phyloP scores from a whole-genome alignment of 2,797 vertebrate genomes.

The Gymnocypris eckloni region DNA sequence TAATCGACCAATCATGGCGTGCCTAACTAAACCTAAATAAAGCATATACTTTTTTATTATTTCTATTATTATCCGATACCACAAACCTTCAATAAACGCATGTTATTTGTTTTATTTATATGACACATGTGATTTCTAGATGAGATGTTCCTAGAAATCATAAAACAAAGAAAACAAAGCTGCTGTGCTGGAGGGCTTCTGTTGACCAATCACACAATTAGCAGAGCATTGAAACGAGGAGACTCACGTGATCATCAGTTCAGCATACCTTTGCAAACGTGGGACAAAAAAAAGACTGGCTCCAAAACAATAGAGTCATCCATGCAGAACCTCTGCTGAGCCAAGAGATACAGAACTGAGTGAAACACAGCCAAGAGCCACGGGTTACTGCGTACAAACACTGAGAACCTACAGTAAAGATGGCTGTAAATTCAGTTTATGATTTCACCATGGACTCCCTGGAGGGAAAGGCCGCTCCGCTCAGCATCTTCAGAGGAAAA shows the following conservation, averaged over 20 bases:
- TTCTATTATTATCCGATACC: not conserved
- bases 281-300: conserved; percentile 69
- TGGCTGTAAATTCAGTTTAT: conserved; percentile 75
- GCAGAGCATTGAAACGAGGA: conserved; percentile 45
- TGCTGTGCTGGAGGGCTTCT: not conserved
- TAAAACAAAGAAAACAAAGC: not conserved
- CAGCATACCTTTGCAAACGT: conserved; percentile 59
- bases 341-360: conserved; percentile 72
- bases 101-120: not conserved
- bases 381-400: conserved; percentile 63
- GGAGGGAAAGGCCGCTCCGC: conserved; percentile 73
- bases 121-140: not conserved
- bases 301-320: conserved; percentile 75
- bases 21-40: not conserved
- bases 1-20: not conserved
- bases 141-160: not conserved
- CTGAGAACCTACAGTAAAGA: conserved; percentile 53
- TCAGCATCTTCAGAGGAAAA: conserved; percentile 74
- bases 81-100: not conserved
- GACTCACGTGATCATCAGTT: conserved; percentile 43
- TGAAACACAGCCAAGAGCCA: conserved; percentile 63
- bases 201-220: not conserved
- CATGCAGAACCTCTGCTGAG: conserved; percentile 83
- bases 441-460: conserved; percentile 78
- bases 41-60: not conserved